Conservation (phyloP, 2,113 vertebrate species). For the Cavia porcellus region DNA sequence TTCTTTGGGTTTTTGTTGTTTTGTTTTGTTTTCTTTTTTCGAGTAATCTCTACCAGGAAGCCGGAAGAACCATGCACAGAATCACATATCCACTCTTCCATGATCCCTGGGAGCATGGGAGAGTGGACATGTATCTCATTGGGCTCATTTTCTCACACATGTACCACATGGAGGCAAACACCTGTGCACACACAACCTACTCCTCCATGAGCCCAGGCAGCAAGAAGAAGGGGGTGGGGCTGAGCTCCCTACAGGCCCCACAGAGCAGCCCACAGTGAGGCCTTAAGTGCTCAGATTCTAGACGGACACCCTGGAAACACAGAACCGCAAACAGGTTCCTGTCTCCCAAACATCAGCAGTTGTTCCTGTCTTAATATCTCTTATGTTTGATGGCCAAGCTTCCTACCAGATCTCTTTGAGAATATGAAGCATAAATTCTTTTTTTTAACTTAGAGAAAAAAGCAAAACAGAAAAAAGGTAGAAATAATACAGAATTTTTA, state of each 20-base stretch:
- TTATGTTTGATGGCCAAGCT: fast-evolving
- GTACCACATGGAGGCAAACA: fast-evolving
- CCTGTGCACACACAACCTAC: background rate
- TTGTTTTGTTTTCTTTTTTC: background rate
- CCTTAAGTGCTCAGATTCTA: fast-evolving
- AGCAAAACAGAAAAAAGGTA: too few relatives aligned
- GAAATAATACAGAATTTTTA: too few relatives aligned
- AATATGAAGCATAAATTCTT: background rate
- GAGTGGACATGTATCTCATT: too few relatives aligned
- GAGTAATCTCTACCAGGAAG: background rate
- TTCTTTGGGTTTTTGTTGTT: too few relatives aligned
- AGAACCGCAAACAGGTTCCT: background rate
- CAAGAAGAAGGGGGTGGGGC: background rate
- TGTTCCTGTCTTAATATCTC: background rate
- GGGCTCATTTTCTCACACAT: background rate
- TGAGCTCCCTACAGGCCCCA: too few relatives aligned
- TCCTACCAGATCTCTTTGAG: background rate
- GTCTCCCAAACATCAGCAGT: background rate
- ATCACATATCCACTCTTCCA: fast-evolving
- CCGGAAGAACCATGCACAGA: background rate
- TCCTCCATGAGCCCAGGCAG: background rate
- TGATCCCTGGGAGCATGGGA: too few relatives aligned
- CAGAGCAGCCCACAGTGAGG: background rate
- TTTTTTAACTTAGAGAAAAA: too few relatives aligned
- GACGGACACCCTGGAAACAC: background rate